A percentile compares a stretch with the other conserved stretches of the same genome.
Evolutionary conservation across 2,888 invertebrate genomes (phyloP).

Genomic region (Rhamnusium bicolor): DNA sequence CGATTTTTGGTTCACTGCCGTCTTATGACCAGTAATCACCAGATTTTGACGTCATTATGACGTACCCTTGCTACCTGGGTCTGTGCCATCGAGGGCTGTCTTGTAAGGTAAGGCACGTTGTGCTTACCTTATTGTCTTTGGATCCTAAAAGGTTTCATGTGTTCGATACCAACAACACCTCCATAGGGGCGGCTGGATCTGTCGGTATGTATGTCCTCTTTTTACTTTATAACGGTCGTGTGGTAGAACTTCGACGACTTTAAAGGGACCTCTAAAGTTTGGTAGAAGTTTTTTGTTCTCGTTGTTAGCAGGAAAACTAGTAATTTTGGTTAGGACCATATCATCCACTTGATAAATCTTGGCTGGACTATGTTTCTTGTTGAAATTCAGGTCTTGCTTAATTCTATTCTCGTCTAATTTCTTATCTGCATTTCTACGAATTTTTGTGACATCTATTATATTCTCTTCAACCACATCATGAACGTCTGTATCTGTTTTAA

Average conservation of each 20-base stretch:
- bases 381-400: constrained; percentile 31
- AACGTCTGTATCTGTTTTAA: constrained; percentile 37
- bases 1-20: too few species aligned
- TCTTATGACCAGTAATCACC: too few species aligned
- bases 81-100: too few species aligned
- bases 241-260: constrained; percentile 34
- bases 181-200: not conserved
- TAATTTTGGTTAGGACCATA: constrained; percentile 36
- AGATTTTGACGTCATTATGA: too few species aligned
- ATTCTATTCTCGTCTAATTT: constrained; percentile 24
- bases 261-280: not conserved
- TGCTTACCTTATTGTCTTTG: not conserved
- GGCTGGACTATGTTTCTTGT: constrained; percentile 31
- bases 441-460: constrained; percentile 37
- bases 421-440: constrained; percentile 25
- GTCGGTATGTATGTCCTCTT: not conserved
- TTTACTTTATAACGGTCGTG: constrained; percentile 28
- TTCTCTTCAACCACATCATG: constrained; percentile 14
- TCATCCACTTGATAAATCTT: constrained; percentile 33
- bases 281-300: constrained; percentile 29
- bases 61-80: too few species aligned
- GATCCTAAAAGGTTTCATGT: not conserved
- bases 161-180: not conserved
- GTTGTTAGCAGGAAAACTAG: constrained; percentile 35
- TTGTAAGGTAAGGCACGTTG: not conserved